Evolutionary conservation across 2,113 vertebrate genomes (phyloP).

Genomic region (Entelurus aequoreus): DNA sequence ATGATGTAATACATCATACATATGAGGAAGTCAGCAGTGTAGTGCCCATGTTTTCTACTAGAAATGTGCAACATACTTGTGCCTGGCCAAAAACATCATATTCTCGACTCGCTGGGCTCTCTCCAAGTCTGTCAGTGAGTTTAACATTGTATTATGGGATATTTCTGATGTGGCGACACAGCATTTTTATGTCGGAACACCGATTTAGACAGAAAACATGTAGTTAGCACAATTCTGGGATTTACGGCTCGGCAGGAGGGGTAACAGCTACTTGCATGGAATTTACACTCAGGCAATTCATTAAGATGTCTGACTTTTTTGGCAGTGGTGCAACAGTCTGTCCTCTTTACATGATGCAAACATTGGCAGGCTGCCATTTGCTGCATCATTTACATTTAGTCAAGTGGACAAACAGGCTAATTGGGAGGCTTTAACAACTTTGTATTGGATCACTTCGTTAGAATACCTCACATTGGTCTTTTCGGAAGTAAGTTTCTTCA

Average conservation of each 20-base stretch:
- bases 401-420: background rate
- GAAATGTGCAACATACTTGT: background rate
- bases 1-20: conserved; percentile 22
- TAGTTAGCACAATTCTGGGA: conserved; percentile 43
- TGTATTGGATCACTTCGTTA: background rate
- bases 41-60: too few species aligned
- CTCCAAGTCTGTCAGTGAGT: conserved; percentile 24
- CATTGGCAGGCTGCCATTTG: conserved; percentile 6
- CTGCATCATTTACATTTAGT: conserved; percentile 2
- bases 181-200: conserved; percentile 45
- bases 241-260: conserved; percentile 16
- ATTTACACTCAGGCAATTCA: conserved; percentile 24
- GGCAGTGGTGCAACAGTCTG: conserved; percentile 1
- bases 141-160: conserved; percentile 47
- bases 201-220: conserved; percentile 40
- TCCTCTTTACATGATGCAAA: conserved; percentile 14
- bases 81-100: conserved; percentile 33
- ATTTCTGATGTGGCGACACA: conserved; percentile 40
- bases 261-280: conserved; percentile 1
- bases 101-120: conserved; percentile 21
- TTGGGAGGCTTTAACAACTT: background rate
- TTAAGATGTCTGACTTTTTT: conserved; percentile 12
- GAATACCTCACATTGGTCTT: background rate
- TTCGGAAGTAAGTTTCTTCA: background rate
- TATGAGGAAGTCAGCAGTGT: too few species aligned